Evolutionary conservation across 2,888 invertebrate species (phyloP).

Genomic region (Athalia circularis): DNA sequence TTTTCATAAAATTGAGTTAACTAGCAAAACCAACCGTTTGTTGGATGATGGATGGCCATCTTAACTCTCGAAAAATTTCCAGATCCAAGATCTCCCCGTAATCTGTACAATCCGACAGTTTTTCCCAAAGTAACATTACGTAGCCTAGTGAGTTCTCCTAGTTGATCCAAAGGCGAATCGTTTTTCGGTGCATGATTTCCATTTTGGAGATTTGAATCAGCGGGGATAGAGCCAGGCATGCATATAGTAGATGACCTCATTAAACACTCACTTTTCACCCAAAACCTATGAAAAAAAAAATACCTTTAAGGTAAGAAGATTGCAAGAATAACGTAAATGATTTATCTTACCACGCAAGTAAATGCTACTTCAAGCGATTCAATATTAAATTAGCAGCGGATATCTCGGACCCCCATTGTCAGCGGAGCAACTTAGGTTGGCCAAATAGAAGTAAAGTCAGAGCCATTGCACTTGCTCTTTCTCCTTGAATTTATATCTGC

Average conservation of each 20-base stretch:
- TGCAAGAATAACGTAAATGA: too few relatives aligned
- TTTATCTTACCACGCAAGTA: too few relatives aligned
- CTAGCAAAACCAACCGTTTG: slow-evolving; percentile 77
- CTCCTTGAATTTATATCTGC: too few relatives aligned
- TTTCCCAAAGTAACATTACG: slow-evolving; percentile 82
- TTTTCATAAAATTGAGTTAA: too few relatives aligned
- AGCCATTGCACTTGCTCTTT: too few relatives aligned
- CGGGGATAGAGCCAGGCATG: slow-evolving; percentile 41
- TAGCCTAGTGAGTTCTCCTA: slow-evolving; percentile 66
- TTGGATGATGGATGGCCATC: slow-evolving; percentile 84
- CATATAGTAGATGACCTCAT: slow-evolving; percentile 41
- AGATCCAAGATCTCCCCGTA: slow-evolving; percentile 84
- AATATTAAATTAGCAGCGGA: too few relatives aligned
- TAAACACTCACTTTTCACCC: slow-evolving; percentile 4
- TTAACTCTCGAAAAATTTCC: slow-evolving; percentile 89
- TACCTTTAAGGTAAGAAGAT: too few relatives aligned
- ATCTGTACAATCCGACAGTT: slow-evolving; percentile 84
- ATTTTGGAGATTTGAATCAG: slow-evolving; percentile 25
- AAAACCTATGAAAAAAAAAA: too few relatives aligned
- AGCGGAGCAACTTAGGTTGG: too few relatives aligned
- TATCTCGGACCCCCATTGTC: too few relatives aligned
- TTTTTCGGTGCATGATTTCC: slow-evolving; percentile 17
- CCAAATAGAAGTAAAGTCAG: too few relatives aligned
- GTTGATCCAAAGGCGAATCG: slow-evolving; percentile 36
- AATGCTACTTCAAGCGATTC: too few relatives aligned